Conservation (phyloP, 2,797 vertebrate species). For the Ptychadena robeensis region DNA sequence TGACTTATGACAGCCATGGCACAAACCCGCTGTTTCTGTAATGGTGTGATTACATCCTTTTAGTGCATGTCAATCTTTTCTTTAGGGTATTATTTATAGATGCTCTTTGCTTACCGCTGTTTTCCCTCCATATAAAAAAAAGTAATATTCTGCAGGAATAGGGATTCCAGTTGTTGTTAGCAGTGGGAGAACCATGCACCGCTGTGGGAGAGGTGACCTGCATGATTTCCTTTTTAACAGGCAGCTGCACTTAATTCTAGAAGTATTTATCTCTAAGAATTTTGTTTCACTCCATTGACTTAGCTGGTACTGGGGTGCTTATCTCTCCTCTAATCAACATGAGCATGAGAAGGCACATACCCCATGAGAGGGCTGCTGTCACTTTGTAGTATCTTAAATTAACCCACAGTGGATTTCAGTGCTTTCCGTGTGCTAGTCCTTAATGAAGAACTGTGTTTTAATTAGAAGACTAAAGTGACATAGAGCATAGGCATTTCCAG, state of each 20-base stretch:
- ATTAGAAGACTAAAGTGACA: conserved; percentile 54
- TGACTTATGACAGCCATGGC: background rate
- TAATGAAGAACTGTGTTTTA: conserved; percentile 51
- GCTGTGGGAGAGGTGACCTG: conserved; percentile 54
- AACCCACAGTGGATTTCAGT: conserved; percentile 34
- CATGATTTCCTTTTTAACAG: conserved; percentile 65
- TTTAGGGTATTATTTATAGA: background rate
- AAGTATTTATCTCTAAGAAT: conserved; percentile 57
- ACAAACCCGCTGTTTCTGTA: background rate
- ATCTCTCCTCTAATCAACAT: conserved; percentile 59
- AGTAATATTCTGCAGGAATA: conserved; percentile 17
- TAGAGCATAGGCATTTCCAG: background rate
- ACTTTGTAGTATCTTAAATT: conserved; percentile 52
- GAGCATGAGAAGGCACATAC: conserved; percentile 46
- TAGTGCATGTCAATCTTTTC: too few relatives aligned
- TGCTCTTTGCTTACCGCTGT: background rate
- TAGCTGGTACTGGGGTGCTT: conserved; percentile 59
- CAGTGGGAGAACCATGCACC: conserved; percentile 36
- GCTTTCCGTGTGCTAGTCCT: conserved; percentile 34
- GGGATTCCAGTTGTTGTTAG: conserved; percentile 29
- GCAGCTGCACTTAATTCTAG: conserved; percentile 57
- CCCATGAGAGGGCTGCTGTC: conserved; percentile 61
- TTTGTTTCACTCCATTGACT: conserved; percentile 40
- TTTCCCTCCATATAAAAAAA: conserved; percentile 8
- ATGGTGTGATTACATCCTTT: background rate